Evolutionary conservation across 2,888 invertebrate species (phyloP), one percentile per base, ranked within the genome.

Genomic region (Rhyacophila evoluta): DNA sequence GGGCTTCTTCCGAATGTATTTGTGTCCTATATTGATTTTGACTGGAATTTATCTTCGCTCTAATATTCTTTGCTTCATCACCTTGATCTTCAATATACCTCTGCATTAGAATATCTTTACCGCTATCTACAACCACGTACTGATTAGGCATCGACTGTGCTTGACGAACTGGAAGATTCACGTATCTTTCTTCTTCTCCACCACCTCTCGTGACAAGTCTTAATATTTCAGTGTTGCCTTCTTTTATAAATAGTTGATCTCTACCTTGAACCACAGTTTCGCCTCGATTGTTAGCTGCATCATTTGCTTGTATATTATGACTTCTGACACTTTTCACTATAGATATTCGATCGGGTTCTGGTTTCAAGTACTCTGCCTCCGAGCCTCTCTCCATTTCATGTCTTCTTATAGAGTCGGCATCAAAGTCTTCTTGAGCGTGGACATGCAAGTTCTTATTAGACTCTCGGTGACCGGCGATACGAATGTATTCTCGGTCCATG

Each of bases 171-270:
- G 91, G 90, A 41, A 92, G 87, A 84, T 92, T 91, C 4, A 91
- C 89, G 83, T 93, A 91, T 33, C 91, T 89, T 83, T 93, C 92
- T 82, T 93, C 93, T 82, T 93, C 93, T 75, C 90, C 89, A 81
- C 93, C 92, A 11, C 94, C 94, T 84, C 95, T 90, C 0, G 95
- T 95, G 73, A 95, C 93, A 73, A 96, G 87, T 81, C 95, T 90
- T 72, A 96, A 87, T 80, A 96, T 95, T 89, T 96, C 96, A 0
- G 95, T 94, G 84, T 95, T 95, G 0, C 96, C 96, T 84, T 96
- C 95, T 84, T 95, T 92, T 55, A 95, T 95, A 84, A 94, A 96
- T 84, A 93, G 92, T 84, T 94, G 94, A 84, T 94, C 94, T 79
- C 94, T 89, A 73, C 91, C 89, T 72, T 88, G 87, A 81, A 85